Evolutionary conservation across 2,797 vertebrate species (phyloP), one percentile per base, ranked within the genome.

Genomic region (Fringilla coelebs): DNA sequence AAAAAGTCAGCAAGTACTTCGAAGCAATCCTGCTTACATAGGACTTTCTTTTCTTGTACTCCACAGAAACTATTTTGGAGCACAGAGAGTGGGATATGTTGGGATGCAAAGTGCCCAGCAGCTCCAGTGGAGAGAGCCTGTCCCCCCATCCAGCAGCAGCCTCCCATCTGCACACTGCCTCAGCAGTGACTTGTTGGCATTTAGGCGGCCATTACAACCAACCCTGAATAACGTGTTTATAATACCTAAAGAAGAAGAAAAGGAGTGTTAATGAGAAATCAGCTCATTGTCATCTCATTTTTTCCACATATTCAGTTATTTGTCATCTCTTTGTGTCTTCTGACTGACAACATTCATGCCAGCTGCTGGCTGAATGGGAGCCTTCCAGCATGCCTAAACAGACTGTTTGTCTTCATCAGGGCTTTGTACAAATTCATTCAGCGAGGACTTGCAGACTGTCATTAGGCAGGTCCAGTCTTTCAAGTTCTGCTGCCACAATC

Each of bases 301-400:
- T 92, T 91, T 96, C 92, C 93, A 66, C 62, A 82, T 97, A 94
- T 94, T 95, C 95, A 91, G 51, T 94, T 97, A 95, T 94, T 95
- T 97, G 96, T 96, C 91, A 94, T 80, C 96, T 71, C 78, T 67
- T 94, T 96, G 57, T 76, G 74, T 94, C 93, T 94, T 96, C 86
- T 96, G 89, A 95, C 77, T 92, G 96, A 96, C 93, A 96, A 68
- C 66, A 87, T 77, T 75, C 43, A 40, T 48, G 94, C 84, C 97
- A 98, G 97, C 96, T 97, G 97, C 93, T 81, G 46, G 83, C 88
- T 97, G 94, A 97, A 97, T 93, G 79, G 89, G 90, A 94, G 66
- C 85, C 96, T 97, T 97, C 94, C 94, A 96, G 90, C 12, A 52
- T 2, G 46, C 77, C 96, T 92, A 94, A 97, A 93, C 81, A 93